Base-by-base conservation (phyloP, 2,113 vertebrate species). In the Stegastes partitus region DNA sequence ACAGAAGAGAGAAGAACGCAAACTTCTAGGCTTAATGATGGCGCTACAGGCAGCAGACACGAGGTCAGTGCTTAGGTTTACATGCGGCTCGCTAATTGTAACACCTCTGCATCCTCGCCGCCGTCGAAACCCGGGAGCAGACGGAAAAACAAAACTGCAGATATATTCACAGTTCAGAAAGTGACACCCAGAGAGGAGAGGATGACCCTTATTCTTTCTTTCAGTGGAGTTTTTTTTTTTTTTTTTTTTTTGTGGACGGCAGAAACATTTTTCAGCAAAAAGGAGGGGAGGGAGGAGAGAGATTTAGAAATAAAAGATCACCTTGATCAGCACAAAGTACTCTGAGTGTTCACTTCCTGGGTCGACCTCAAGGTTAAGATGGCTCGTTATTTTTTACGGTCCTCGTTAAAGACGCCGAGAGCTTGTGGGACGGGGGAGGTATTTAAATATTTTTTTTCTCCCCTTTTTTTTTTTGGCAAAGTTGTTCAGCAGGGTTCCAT, bases 361-460 rank as follows among this genome's bases (percentile, higher is more conserved):
- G 64, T 45, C 15, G 47, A 58, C 82, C 56, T 80, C 82, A 87
- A 90, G 88, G 91, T 92, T 85, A 93, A 86, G 79, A 85, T 73
- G 75, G 62, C 88, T 88, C 45, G 61, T 93, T 90, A 89, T 79
- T 80, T 84, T 87, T 89, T 74, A 88, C 34, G 57, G 76, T 22
- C 65, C 81, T 84, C n/a, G 53, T 87, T 85, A 80, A 83, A 87
- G 80, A 82, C 34, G 44, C 45, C 0, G 16, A 28, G 72, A 42
- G 64, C 84, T 77, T 21, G 1, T 1, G 19, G 77, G 79, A 57
- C 2, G 4, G 42, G 47, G 68, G 45, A 58, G 54, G 58, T 57
- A 14, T 71, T 55, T 68, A 19, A 62, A 72, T 56, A 16, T 72
- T 28, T 50, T 42, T 53, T 50, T 49, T 23, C 50, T 47, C 31